Evolutionary conservation across 2,113 vertebrate species (phyloP), one percentile per base, ranked within the genome.

Genomic region (Paradoxurus hermaphroditus): DNA sequence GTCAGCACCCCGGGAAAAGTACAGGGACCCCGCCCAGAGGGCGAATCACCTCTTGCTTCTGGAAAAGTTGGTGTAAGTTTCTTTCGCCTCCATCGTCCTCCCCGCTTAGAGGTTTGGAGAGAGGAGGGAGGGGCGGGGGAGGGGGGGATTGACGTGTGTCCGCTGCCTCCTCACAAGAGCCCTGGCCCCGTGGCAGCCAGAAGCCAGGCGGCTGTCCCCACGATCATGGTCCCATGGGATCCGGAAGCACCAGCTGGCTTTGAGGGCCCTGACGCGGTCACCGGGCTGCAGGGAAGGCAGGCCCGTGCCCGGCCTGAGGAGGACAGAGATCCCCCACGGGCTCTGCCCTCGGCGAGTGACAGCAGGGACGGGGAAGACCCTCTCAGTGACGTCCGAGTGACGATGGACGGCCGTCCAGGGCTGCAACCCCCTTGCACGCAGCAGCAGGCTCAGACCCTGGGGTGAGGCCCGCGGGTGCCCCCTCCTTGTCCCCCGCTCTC

Each of bases 81-180:
- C 10, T 59, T 59, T 59, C 13, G 27, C 27, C 27, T 36, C 31
- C 16, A 29, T 21, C 11, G 16, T 25, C n/a, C 34, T 72, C 73
- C 16, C 19, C 5, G 44, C 27, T 15, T 27, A 16, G 72, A 15
- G 27, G 41, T 75, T 75, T 29, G 41, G 72, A 75, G 73, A 73
- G 39, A 15, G 73, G 41, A 29, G 14, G 73, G 72, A 44, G 23
- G 23, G 23, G 39, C 13, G 5, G 23, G 41, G 9, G 3, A 3
- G 2, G 9, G 3, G 4, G 2, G 8, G 27, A 0, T 5, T 36
- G 67, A 36, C 56, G 0, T 23, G 3, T 41, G 31, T n/a, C 75
- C 39, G 14, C 62, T 25, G 59, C 4, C 12, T 84, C 75, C 70
- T 94, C 49, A 39, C 18, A 1, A 29, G 36, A 72, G 59, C 79